These are phyloP conservation scores for Polia nebulosa DNA, from an alignment of 2,888 invertebrate genomes.

Conservation along the genomic window DNA sequence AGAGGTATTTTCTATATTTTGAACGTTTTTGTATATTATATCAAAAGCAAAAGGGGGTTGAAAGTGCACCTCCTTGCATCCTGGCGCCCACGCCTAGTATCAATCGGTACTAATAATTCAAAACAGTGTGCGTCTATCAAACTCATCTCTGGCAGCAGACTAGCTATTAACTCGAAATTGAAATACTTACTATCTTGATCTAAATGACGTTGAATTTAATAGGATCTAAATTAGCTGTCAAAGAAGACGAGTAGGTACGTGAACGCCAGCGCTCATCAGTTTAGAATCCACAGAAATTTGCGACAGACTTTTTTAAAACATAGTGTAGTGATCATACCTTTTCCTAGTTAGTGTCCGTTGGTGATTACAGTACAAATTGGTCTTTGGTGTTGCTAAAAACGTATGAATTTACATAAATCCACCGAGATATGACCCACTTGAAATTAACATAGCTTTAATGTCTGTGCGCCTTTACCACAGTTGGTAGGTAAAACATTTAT, in stretches of 20 bases:
- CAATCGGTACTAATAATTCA: background rate
- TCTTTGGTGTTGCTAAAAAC: conserved; percentile 21
- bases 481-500: no score
- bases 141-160: conserved; percentile 12
- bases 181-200: conserved; percentile 23
- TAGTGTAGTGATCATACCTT: background rate
- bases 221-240: conserved; percentile 19
- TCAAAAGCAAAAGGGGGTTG: no score
- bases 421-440: conserved; percentile 1
- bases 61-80: no score
- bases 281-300: background rate
- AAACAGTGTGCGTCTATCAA: background rate
- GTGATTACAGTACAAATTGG: conserved; percentile 23
- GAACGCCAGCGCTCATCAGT: background rate
- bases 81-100: background rate
- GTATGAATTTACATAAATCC: background rate
- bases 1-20: no score
- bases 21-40: no score
- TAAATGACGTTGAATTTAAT: conserved; percentile 21
- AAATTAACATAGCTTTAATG: conserved; percentile 14
- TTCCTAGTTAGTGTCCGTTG: background rate
- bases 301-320: background rate
- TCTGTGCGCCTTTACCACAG: background rate
- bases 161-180: conserved; percentile 9
- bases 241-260: background rate